Evolutionary conservation across 2,797 vertebrate species (phyloP).

Genomic region (Molothrus aeneus): DNA sequence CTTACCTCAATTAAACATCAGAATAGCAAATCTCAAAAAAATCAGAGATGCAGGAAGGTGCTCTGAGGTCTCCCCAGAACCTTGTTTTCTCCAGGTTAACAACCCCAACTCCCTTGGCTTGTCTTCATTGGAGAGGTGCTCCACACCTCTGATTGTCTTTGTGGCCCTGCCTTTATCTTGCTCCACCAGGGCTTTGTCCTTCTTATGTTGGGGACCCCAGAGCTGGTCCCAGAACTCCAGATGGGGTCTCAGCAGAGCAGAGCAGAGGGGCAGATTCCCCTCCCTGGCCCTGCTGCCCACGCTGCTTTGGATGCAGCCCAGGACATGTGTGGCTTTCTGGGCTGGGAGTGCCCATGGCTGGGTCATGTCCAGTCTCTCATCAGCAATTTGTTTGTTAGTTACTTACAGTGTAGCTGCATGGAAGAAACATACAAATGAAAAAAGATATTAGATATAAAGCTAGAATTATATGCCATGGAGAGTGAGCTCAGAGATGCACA

Average conservation of each 20-base stretch:
- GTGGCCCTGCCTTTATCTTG: neutral
- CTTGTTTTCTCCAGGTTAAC: neutral
- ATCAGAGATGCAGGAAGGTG: neutral
- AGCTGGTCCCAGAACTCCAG: accelerated
- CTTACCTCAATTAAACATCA: neutral
- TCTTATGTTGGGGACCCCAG: accelerated
- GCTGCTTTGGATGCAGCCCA: neutral
- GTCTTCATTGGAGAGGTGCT: neutral
- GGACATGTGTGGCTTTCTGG: accelerated
- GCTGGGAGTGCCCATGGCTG: accelerated
- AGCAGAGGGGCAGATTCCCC: neutral
- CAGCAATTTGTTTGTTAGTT: neutral
- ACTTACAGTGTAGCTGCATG: no score
- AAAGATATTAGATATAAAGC: neutral
- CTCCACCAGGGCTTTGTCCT: neutral
- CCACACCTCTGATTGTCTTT: neutral
- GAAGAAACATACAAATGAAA: neutral
- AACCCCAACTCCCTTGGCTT: neutral
- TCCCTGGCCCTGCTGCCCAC: neutral
- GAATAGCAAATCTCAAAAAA: neutral
- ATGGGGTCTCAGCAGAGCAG: accelerated
- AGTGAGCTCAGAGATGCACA: neutral
- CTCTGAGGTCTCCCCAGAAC: neutral
- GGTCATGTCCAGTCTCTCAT: neutral
- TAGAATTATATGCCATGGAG: neutral